Evolutionary conservation across 2,888 invertebrate genomes (phyloP).

Genomic region (Xylota segnis): DNA sequence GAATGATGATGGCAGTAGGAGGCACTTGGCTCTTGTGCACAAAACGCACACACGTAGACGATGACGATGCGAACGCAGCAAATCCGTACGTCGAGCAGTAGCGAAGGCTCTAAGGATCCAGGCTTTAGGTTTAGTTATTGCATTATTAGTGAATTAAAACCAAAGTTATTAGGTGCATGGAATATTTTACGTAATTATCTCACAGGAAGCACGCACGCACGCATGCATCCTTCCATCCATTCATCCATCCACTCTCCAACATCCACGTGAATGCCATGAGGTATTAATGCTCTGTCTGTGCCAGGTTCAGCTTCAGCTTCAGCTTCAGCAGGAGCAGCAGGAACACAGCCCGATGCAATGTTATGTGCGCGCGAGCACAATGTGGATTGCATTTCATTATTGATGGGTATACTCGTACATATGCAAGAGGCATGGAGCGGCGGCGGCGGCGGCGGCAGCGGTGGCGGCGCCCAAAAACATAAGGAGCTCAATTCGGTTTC

Average conservation of each 20-base stretch:
- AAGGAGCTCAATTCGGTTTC: slow-evolving; percentile 73
- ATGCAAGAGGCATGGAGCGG: slow-evolving; percentile 34
- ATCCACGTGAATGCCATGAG: slow-evolving; percentile 62
- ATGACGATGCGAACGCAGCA: slow-evolving; percentile 48
- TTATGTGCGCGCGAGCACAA: slow-evolving; percentile 63
- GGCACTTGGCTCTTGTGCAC: slow-evolving; percentile 37
- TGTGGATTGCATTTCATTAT: slow-evolving; percentile 74
- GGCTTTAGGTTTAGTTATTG: slow-evolving; percentile 75
- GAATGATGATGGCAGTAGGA: slow-evolving; percentile 38
- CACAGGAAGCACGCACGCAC: slow-evolving; percentile 75
- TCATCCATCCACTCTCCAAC: slow-evolving; percentile 55
- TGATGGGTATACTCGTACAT: slow-evolving; percentile 59
- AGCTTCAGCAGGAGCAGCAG: slow-evolving; percentile 13
- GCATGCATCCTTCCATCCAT: slow-evolving; percentile 72
- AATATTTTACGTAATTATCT: slow-evolving; percentile 77
- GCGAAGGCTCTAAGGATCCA: slow-evolving; percentile 66
- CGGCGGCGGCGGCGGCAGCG: neutral
- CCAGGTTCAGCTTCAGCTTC: too few species aligned
- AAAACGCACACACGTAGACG: slow-evolving; percentile 60
- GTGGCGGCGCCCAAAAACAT: slow-evolving; percentile 55
- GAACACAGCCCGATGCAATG: slow-evolving; percentile 25
- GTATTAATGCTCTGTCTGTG: slow-evolving; percentile 63
- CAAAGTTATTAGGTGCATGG: slow-evolving; percentile 77
- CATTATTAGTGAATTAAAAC: slow-evolving; percentile 77
- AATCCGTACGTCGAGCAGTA: slow-evolving; percentile 54